phyloP scores from a whole-genome alignment of 2,888 invertebrate genomes.

The Trilocha varians region DNA sequence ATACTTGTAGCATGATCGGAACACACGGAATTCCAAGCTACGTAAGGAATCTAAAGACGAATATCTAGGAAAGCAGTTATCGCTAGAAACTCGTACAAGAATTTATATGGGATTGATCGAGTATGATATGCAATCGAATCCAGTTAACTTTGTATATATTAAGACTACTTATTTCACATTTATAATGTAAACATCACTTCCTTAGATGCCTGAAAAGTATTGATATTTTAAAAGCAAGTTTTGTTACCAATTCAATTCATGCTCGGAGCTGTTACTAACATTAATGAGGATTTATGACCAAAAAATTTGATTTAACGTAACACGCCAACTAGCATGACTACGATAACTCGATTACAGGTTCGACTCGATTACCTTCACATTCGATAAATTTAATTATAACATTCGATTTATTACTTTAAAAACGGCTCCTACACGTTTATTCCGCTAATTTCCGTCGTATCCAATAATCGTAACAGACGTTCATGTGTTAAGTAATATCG shows the following conservation, averaged over 20 bases:
- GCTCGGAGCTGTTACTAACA: background rate
- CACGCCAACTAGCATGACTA: background rate
- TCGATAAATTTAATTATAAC: background rate
- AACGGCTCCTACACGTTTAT: background rate
- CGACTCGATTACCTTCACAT: background rate
- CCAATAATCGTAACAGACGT: background rate
- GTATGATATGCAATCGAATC: background rate
- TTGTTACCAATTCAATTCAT: no score
- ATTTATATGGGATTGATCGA: background rate
- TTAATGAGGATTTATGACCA: background rate
- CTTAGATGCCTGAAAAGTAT: no score
- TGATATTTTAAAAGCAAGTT: no score
- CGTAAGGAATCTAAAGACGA: background rate
- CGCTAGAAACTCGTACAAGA: background rate
- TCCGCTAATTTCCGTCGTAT: background rate
- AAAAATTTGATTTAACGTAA: background rate
- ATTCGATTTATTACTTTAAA: background rate
- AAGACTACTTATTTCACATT: no score
- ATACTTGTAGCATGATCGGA: constrained; percentile 8
- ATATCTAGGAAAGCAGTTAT: background rate
- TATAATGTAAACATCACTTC: no score
- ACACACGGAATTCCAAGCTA: background rate
- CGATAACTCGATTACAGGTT: background rate
- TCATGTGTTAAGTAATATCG: background rate
- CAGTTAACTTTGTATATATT: background rate